Percentiles rank a stretch among this genome's conserved stretches.
Evolutionary conservation across 23 tunicate species (phyloP).

Genomic region (Diplosoma virens): DNA sequence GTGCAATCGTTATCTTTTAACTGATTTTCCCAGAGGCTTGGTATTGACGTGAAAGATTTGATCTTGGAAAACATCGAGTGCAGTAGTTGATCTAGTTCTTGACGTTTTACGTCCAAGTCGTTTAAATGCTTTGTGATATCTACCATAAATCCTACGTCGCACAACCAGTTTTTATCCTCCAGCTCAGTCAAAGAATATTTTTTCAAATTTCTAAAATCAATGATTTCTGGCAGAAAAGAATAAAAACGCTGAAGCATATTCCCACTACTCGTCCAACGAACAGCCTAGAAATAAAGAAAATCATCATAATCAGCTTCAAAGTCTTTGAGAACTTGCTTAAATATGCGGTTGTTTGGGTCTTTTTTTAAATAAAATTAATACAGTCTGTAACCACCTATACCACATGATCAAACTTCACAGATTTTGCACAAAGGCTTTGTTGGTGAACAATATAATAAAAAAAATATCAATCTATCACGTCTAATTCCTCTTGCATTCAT

Average conservation of each 20-base stretch:
- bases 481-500: not conserved
- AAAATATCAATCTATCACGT: no score
- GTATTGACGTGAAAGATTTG: not conserved
- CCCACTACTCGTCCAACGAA: not conserved
- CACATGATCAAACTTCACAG: no score
- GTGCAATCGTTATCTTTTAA: not conserved
- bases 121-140: not conserved
- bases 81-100: no score
- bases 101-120: no score
- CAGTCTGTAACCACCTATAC: no score
- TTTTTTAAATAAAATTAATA: no score
- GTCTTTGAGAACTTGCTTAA: not conserved
- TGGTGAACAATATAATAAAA: no score
- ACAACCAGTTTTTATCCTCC: conserved; percentile 8
- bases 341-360: not conserved
- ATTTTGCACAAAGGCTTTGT: conserved; percentile 14
- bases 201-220: conserved; percentile 23
- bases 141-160: not conserved
- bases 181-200: conserved; percentile 8
- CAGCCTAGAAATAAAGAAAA: no score
- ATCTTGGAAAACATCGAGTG: not conserved
- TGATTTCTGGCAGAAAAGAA: not conserved
- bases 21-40: not conserved
- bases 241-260: not conserved
- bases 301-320: no score